These are phyloP conservation scores for Agrotis ipsilon DNA, from an alignment of 2,888 invertebrate species.

Conservation along the genomic window DNA sequence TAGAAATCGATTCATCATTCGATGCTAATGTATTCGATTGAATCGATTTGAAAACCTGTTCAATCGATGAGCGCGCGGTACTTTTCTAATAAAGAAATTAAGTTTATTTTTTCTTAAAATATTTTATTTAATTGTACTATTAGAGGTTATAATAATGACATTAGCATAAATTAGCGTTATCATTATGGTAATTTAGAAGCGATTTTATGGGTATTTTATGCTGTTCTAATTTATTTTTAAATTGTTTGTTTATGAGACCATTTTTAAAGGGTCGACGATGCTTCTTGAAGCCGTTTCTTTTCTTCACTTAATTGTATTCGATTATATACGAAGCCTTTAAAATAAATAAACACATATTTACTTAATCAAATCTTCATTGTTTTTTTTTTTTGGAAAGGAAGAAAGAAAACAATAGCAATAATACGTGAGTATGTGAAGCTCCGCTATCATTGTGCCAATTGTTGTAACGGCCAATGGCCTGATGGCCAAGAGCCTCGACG, in stretches of 20 bases:
- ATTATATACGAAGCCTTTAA: too few relatives aligned
- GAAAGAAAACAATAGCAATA: too few relatives aligned
- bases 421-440: too few relatives aligned
- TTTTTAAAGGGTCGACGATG: background rate
- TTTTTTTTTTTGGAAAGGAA: too few relatives aligned
- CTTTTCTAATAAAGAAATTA: constrained; percentile 71
- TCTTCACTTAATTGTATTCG: background rate
- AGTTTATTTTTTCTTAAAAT: constrained; percentile 57
- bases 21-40: constrained; percentile 76
- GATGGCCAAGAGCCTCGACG: too few relatives aligned
- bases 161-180: constrained; percentile 69
- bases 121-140: constrained; percentile 73
- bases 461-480: too few relatives aligned
- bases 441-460: too few relatives aligned
- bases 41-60: constrained; percentile 75
- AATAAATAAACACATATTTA: too few relatives aligned
- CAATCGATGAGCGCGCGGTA: constrained; percentile 68
- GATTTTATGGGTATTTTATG: constrained; percentile 25
- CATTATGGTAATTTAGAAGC: constrained; percentile 50
- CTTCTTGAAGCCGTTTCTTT: background rate
- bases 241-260: background rate
- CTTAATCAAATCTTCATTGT: too few relatives aligned
- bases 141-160: constrained; percentile 73
- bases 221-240: constrained; percentile 34
- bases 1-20: constrained; percentile 79